Conservation (phyloP, 2,797 vertebrate genomes). For the Esox lucius region DNA sequence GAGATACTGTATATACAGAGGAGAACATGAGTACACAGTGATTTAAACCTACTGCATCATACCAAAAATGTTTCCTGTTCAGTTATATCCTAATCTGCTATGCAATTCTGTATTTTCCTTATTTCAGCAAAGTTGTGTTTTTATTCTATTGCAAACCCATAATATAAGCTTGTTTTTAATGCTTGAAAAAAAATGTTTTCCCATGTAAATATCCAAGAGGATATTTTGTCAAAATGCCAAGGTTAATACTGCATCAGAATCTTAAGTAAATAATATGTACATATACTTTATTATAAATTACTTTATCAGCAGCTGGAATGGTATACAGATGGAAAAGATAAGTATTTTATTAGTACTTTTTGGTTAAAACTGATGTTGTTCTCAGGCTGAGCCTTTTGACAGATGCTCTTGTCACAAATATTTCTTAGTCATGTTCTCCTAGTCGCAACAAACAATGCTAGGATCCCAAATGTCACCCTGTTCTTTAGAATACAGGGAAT, state of each 20-base stretch:
- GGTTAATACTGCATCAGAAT: slow-evolving; percentile 78
- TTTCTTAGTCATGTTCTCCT: slow-evolving; percentile 52
- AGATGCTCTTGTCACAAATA: slow-evolving; percentile 87
- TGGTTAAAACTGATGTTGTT: slow-evolving; percentile 76
- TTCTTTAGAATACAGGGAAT: neutral
- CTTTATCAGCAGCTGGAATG: slow-evolving; percentile 78
- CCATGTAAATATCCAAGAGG: slow-evolving; percentile 75
- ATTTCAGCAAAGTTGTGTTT: slow-evolving; percentile 71
- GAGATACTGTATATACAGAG: slow-evolving; percentile 84
- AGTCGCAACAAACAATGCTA: slow-evolving; percentile 41
- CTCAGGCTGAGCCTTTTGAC: slow-evolving; percentile 92
- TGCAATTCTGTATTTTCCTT: slow-evolving; percentile 87
- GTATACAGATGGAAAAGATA: slow-evolving; percentile 71
- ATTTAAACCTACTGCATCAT: slow-evolving; percentile 79
- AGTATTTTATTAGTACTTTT: slow-evolving; percentile 77
- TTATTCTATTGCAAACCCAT: slow-evolving; percentile 82
- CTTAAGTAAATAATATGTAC: slow-evolving; percentile 76
- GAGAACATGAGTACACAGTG: slow-evolving; percentile 77
- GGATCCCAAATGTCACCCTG: neutral
- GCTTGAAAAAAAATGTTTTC: slow-evolving; percentile 79
- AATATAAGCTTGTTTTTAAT: slow-evolving; percentile 86
- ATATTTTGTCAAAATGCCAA: slow-evolving; percentile 83
- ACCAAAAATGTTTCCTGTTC: slow-evolving; percentile 86
- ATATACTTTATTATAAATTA: slow-evolving; percentile 83
- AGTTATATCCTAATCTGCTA: slow-evolving; percentile 90